Evolutionary conservation across 1,140 invertebrate genomes (phyloP).

Genomic region (Bicyclus anynana): DNA sequence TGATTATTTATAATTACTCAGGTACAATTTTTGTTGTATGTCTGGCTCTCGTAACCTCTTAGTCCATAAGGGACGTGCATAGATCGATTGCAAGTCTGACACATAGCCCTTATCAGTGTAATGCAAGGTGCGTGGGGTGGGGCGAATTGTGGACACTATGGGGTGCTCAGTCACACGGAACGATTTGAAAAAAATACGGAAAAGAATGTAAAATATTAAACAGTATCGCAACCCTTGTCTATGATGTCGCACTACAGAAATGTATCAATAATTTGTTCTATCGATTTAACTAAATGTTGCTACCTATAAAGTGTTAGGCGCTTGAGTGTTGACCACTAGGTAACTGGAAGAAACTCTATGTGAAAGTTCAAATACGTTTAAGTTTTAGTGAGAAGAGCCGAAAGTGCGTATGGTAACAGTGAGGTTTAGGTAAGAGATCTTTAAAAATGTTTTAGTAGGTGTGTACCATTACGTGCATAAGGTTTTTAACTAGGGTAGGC

Average conservation of each 20-base stretch:
- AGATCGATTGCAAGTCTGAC: neutral
- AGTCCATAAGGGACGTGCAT: too few relatives aligned
- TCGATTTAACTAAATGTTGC: conserved; percentile 31
- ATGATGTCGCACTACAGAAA: conserved; percentile 13
- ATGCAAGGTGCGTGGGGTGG: conserved; percentile 1
- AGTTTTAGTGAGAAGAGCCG: too few relatives aligned
- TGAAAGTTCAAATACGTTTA: too few relatives aligned
- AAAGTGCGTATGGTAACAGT: too few relatives aligned
- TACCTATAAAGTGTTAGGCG: conserved; percentile 25
- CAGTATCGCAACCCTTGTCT: conserved; percentile 22
- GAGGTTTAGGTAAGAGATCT: too few relatives aligned
- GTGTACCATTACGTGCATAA: too few relatives aligned
- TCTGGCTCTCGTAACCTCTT: too few relatives aligned
- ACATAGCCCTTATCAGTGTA: neutral
- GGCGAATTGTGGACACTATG: conserved; percentile 4
- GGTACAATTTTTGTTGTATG: too few relatives aligned
- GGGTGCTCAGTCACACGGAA: conserved; percentile 32
- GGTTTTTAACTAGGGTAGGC: too few relatives aligned
- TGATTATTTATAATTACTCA: too few relatives aligned
- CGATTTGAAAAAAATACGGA: conserved; percentile 15
- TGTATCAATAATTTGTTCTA: conserved; percentile 16
- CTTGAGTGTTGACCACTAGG: conserved; percentile 8
- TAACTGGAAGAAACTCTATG: neutral
- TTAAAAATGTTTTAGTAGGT: too few relatives aligned
- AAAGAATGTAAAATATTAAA: conserved; percentile 25